phyloP scores from a whole-genome alignment of 2,888 invertebrate genomes.

The Cosmorhoe ocellata region DNA sequence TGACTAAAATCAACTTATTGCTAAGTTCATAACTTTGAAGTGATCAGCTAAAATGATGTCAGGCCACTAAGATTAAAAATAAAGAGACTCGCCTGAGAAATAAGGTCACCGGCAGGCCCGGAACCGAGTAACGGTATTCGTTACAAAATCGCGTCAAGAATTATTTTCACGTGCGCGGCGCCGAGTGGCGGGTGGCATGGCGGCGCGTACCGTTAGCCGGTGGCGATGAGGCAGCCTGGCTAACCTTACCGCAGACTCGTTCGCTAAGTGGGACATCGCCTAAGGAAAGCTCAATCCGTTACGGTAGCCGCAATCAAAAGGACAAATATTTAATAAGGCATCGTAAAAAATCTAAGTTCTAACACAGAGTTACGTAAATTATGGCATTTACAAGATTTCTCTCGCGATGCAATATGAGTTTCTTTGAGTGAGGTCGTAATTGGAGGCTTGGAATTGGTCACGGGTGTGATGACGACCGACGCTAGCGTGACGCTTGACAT shows the following conservation, averaged over 20 bases:
- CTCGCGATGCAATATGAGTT: conserved; percentile 45
- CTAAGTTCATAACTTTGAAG: conserved; percentile 34
- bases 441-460: conserved; percentile 43
- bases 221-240: conserved; percentile 55
- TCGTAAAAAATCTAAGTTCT: conserved; percentile 2
- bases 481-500: conserved; percentile 11
- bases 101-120: conserved; percentile 79
- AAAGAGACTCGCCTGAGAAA: conserved; percentile 72
- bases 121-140: conserved; percentile 78
- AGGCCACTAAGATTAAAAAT: conserved; percentile 74
- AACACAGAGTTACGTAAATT: conserved; percentile 45
- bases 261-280: conserved; percentile 61
- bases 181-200: conserved; percentile 49
- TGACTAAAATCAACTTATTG: not conserved
- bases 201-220: conserved; percentile 38
- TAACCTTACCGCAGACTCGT: conserved; percentile 53
- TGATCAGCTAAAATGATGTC: conserved; percentile 51
- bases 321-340: not conserved
- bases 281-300: conserved; percentile 39
- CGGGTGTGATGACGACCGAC: conserved; percentile 26
- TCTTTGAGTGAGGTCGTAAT: conserved; percentile 50
- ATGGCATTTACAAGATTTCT: conserved; percentile 47
- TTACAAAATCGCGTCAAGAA: conserved; percentile 82
- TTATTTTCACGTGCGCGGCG: conserved; percentile 78
- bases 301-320: conserved; percentile 27